These are phyloP conservation scores for Ethmia dodecea DNA, from an alignment of 2,888 invertebrate species.

Conservation along the genomic window DNA sequence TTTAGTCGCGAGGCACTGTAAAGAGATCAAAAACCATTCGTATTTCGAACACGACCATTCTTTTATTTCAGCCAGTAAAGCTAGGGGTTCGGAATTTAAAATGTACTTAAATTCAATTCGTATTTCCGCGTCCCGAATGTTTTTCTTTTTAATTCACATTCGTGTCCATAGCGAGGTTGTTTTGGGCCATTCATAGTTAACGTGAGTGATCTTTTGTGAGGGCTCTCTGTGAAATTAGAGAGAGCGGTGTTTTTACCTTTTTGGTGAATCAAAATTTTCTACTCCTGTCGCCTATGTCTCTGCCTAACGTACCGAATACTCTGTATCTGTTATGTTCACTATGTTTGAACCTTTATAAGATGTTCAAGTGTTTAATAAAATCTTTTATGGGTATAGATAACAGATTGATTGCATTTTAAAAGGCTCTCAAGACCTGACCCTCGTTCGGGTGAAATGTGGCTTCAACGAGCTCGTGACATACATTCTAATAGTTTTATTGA, in stretches of 20 bases:
- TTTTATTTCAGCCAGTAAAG: slow-evolving; percentile 70
- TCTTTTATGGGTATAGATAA: too few relatives aligned
- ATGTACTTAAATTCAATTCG: slow-evolving; percentile 75
- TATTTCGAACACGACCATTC: slow-evolving; percentile 55
- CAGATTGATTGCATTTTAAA: slow-evolving; percentile 24
- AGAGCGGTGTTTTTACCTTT: slow-evolving; percentile 62
- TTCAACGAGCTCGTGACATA: slow-evolving; percentile 55
- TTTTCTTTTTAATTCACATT: slow-evolving; percentile 69
- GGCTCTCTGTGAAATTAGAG: slow-evolving; percentile 71
- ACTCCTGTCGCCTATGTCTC: slow-evolving; percentile 3
- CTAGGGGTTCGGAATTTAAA: slow-evolving; percentile 65
- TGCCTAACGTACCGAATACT: neutral
- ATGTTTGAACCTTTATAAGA: too few relatives aligned
- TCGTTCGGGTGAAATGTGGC: slow-evolving; percentile 45
- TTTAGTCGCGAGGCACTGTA: slow-evolving; percentile 71
- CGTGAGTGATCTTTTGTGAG: slow-evolving; percentile 73
- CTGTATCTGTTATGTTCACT: neutral
- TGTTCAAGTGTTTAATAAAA: too few relatives aligned
- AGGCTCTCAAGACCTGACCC: slow-evolving; percentile 36
- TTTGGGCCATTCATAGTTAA: slow-evolving; percentile 72
- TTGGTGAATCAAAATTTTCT: slow-evolving; percentile 57
- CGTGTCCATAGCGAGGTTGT: slow-evolving; percentile 58
- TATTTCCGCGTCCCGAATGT: slow-evolving; percentile 61
- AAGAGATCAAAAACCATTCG: slow-evolving; percentile 68
- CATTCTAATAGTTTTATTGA: slow-evolving; percentile 66